These are phyloP conservation scores for Columba livia DNA, from an alignment of 2,113 vertebrate species.

Conservation along the genomic window DNA sequence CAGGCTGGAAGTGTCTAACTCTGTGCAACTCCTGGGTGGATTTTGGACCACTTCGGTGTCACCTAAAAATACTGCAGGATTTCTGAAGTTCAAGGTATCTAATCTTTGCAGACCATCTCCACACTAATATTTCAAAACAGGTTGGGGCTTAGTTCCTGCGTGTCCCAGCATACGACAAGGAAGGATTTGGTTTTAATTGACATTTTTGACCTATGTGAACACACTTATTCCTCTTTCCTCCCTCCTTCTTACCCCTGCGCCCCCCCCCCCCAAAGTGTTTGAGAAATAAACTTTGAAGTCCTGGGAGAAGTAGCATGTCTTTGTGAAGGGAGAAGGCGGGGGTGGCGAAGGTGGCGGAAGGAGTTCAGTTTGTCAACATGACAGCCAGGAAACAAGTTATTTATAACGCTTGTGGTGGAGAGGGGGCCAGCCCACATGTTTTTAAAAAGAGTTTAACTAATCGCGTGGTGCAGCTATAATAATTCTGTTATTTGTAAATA, in stretches of 20 bases:
- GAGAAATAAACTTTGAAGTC: constrained; percentile 12
- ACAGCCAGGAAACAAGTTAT: constrained; percentile 53
- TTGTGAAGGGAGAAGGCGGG: constrained; percentile 33
- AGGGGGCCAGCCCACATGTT: constrained; percentile 29
- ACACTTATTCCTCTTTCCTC: background rate
- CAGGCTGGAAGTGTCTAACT: background rate
- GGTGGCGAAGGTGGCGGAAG: constrained; percentile 45
- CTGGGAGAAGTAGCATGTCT: background rate
- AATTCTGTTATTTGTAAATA: constrained; percentile 30
- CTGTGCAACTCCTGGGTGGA: background rate
- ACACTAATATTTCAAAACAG: background rate
- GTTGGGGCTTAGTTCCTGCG: background rate
- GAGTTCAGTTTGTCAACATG: constrained; percentile 59
- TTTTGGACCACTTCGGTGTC: background rate
- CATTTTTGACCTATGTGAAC: background rate
- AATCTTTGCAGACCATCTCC: background rate
- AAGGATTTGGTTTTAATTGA: background rate
- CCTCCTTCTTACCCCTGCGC: background rate
- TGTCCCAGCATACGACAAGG: background rate
- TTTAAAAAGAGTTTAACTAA: constrained; percentile 1
- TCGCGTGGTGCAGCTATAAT: background rate
- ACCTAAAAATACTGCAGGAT: background rate
- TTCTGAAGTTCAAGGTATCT: background rate
- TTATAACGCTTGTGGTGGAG: constrained; percentile 21
- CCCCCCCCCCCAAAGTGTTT: background rate